Evolutionary conservation across 2,797 vertebrate species (phyloP), one percentile per base, ranked within the genome.

Genomic region (Eulemur albifrons): DNA sequence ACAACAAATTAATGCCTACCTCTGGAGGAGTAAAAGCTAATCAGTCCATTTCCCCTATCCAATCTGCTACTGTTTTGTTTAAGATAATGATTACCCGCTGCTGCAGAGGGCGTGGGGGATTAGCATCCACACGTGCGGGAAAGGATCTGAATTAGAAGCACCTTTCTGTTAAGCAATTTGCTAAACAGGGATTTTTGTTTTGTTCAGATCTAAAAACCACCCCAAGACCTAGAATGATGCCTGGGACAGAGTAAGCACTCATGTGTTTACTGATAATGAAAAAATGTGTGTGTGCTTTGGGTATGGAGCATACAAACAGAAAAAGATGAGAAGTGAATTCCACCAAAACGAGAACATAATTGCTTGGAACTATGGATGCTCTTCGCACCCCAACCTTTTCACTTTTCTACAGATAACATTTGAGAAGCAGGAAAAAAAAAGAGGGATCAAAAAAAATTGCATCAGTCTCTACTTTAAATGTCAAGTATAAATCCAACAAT

Each of bases 121-220:
- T 9, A 32, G 11, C 12, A 6, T 45, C n/a, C 25, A 35, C 0
- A 2, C 17, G 12, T 11, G 27, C 0, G 9, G 17, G 38, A 35
- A 15, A 54, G 38, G 52, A 21, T 43, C 20, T 52, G 75, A 21
- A 45, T 2, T 50, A 59, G 63, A 27, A 70, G 20, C 18, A 25
- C 32, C 63, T 35, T 52, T 52, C 32, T 72, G 59, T 38, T 48
- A 52, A 38, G 50, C 14, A 77, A 38, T 52, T 45, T 4, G 65
- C 18, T 50, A n/a, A 65, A 65, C 32, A n/a, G 32, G 32, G 7
- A 65, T 65, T 10, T 65, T 67, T n/a, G 32, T 67, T n/a, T 59
- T 18, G 17, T 67, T 67, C 63, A 67, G 20, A 67, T 67, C 17
- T 67, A 20, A n/a, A 67, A 67, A 35, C 17, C 20, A 67, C 23